Percentiles rank a stretch among this genome's conserved stretches.
phyloP scores from a whole-genome alignment of 2,113 vertebrate genomes.

The Gorilla gorilla region DNA sequence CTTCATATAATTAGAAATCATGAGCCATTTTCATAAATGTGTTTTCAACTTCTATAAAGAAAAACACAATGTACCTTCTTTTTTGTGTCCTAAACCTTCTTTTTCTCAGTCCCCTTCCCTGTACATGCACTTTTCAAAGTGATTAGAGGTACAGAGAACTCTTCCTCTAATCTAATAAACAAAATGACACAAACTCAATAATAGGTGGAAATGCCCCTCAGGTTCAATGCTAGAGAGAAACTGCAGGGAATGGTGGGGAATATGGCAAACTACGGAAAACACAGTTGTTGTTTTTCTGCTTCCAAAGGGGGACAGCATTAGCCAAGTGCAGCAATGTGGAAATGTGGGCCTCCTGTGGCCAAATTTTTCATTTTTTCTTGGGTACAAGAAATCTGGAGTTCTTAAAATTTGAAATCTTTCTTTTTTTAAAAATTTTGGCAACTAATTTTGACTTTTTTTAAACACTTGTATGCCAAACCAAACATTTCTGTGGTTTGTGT shows the following conservation, averaged over 20 bases:
- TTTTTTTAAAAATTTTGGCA: neutral
- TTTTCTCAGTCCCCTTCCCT: neutral
- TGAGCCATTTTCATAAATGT: neutral
- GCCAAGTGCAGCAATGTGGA: neutral
- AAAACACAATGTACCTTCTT: neutral
- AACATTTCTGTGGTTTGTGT: conserved; percentile 21
- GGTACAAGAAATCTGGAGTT: neutral
- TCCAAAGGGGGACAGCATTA: neutral
- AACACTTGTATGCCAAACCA: neutral
- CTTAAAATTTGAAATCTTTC: neutral
- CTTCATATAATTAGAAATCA: neutral
- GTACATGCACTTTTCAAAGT: neutral
- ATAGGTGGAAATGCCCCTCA: neutral
- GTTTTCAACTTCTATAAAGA: neutral
- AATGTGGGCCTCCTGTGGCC: neutral
- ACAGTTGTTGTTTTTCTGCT: neutral
- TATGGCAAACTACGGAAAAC: neutral
- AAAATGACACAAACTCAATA: neutral
- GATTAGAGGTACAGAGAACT: neutral
- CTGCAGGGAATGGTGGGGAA: neutral
- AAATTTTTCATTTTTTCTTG: neutral
- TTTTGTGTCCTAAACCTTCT: neutral
- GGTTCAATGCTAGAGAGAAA: neutral
- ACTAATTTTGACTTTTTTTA: neutral
- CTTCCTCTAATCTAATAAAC: neutral